A percentile compares a stretch with the other conserved stretches of the same genome.
phyloP scores from a whole-genome alignment of 2,888 invertebrate species.

The Deilephila elpenor region DNA sequence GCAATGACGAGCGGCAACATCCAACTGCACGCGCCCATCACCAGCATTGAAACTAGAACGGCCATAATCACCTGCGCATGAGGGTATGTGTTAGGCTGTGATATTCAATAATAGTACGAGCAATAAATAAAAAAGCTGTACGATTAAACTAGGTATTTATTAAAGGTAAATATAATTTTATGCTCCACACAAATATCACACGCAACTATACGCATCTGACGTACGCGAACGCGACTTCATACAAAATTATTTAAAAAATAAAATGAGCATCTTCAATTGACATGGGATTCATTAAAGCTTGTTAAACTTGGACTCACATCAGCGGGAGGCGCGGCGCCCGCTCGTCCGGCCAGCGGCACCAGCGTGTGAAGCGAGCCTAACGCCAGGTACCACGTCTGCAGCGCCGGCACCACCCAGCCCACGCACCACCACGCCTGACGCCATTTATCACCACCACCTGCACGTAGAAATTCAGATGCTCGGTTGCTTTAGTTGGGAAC shows the following conservation, averaged over 20 bases:
- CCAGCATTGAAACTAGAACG: constrained; percentile 64
- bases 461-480: constrained; percentile 39
- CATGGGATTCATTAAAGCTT: neutral
- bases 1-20: constrained; percentile 62
- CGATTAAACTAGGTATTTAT: no score
- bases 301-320: constrained; percentile 78
- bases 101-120: no score
- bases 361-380: constrained; percentile 89
- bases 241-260: no score
- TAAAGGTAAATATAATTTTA: no score
- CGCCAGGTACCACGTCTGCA: constrained; percentile 88
- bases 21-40: constrained; percentile 70
- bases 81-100: neutral
- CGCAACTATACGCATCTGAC: no score
- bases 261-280: no score
- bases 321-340: constrained; percentile 88
- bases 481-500: no score
- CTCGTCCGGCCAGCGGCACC: constrained; percentile 92
- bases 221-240: no score
- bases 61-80: constrained; percentile 57
- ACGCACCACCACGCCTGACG: constrained; percentile 85
- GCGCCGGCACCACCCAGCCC: constrained; percentile 81
- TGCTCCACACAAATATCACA: no score
- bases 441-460: constrained; percentile 83
- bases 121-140: no score